These are phyloP conservation scores for Hypotaenidia philippensis DNA, from an alignment of 2,797 vertebrate genomes.

Conservation along the genomic window DNA sequence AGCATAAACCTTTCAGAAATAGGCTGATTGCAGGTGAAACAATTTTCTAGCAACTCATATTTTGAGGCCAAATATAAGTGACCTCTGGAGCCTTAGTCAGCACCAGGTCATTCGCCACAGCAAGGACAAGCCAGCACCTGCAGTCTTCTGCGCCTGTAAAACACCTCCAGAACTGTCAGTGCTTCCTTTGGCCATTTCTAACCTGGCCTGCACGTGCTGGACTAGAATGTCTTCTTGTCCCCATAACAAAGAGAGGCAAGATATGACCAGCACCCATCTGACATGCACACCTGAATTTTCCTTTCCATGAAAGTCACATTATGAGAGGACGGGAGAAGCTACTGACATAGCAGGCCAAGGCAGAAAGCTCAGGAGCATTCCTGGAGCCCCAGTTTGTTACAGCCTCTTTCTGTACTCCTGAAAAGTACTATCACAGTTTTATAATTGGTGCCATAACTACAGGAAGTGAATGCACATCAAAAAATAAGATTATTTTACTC, in stretches of 20 bases:
- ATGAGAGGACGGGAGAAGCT: neutral
- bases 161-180: neutral
- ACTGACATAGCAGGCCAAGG: neutral
- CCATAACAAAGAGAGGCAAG: neutral
- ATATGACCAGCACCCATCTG: neutral
- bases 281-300: neutral
- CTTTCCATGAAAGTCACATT: neutral
- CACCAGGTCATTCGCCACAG: neutral
- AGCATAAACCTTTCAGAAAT: constrained; percentile 45
- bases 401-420: neutral
- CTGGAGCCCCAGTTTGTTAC: neutral
- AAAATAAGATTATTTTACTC: neutral
- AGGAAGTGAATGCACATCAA: neutral
- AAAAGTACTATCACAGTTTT: neutral
- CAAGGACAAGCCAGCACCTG: constrained; percentile 48
- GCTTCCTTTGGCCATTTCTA: neutral
- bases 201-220: neutral
- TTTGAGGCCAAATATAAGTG: constrained; percentile 32
- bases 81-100: constrained; percentile 56
- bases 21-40: constrained; percentile 35
- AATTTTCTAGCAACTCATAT: constrained; percentile 16
- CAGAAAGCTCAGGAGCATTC: neutral
- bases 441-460: neutral
- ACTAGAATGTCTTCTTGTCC: neutral
- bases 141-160: neutral